Conservation (phyloP, 2,113 vertebrate genomes). For the Spermophilus dauricus region DNA sequence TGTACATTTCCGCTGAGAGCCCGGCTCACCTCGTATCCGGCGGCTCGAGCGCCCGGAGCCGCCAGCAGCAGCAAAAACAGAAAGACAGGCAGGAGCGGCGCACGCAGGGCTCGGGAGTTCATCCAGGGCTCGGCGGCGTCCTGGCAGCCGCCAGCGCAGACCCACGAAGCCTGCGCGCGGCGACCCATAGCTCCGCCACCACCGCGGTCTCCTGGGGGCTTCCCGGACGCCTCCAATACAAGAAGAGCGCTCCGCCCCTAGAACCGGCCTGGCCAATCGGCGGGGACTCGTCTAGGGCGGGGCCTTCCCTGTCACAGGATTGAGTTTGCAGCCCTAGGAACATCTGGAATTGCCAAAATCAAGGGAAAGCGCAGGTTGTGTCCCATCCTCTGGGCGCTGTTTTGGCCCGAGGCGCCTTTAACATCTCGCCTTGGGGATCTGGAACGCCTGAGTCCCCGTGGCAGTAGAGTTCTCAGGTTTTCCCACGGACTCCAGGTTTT, state of each 20-base stretch:
- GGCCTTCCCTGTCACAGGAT: fast-evolving
- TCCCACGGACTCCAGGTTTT: neutral
- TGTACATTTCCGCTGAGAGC: neutral
- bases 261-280: constrained; percentile 50
- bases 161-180: neutral
- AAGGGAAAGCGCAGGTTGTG: fast-evolving
- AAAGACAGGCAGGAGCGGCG: neutral
- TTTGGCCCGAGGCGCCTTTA: neutral
- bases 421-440: neutral
- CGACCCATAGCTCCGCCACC: neutral
- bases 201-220: neutral
- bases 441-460: neutral
- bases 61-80: constrained; percentile 48
- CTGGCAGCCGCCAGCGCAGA: neutral
- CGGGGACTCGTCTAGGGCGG: neutral
- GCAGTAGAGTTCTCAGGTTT: neutral
- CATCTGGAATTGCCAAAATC: neutral
- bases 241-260: neutral
- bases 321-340: fast-evolving
- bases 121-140: neutral
- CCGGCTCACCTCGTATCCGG: constrained; percentile 75
- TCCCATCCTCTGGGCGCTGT: too few species aligned
- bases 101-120: neutral
- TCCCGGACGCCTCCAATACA: fast-evolving
- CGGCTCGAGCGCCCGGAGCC: constrained; percentile 2